Conservation (phyloP, 2,113 vertebrate species). For the Empidonax alnorum region DNA sequence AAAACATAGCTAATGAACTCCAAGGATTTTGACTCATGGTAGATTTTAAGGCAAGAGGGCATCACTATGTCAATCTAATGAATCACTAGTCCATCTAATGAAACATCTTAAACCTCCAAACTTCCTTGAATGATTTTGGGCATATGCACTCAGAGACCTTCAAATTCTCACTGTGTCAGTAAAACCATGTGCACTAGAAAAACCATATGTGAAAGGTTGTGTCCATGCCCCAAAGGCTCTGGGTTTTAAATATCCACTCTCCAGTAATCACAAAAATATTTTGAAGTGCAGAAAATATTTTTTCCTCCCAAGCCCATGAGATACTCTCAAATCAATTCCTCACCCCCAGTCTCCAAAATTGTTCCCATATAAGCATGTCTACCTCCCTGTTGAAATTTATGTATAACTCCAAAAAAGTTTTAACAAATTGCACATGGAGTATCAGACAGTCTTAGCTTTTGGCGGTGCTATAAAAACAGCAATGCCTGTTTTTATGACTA, state of each 20-base stretch:
- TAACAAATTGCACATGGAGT: not conserved
- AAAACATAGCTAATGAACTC: not conserved
- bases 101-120: not conserved
- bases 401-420: not conserved
- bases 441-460: not conserved
- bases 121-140: not conserved
- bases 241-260: not conserved
- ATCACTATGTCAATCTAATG: not conserved
- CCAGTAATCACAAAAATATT: not conserved
- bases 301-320: not conserved
- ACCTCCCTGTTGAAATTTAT: not conserved
- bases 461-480: not conserved
- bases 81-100: not conserved
- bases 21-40: not conserved
- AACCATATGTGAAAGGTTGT: not conserved
- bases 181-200: rapidly evolving
- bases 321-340: not conserved
- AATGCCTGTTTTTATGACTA: not conserved
- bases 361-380: not conserved
- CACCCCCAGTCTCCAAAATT: not conserved
- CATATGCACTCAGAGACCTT: rapidly evolving
- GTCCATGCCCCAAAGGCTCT: not conserved
- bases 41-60: not conserved
- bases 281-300: not conserved
- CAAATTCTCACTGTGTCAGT: not conserved